Conservation (phyloP, 2,888 invertebrate genomes). For the Cheilosia vulpina region DNA sequence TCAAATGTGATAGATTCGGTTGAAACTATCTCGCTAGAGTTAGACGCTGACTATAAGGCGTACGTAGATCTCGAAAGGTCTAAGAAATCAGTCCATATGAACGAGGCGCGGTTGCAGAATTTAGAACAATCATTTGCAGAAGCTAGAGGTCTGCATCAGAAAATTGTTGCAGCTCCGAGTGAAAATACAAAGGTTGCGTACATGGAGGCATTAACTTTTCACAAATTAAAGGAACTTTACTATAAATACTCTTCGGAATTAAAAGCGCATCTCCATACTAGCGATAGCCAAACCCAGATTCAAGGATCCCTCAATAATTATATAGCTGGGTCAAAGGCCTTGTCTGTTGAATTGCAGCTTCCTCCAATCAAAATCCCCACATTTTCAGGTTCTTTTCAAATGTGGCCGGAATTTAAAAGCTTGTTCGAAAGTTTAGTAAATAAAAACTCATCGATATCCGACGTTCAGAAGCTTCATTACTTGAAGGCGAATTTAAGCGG, state of each 20-base stretch:
- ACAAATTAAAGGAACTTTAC: background rate
- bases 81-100: background rate
- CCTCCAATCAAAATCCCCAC: too few species aligned
- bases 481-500: background rate
- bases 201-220: slow-evolving; percentile 2
- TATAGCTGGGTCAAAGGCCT: background rate
- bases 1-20: background rate
- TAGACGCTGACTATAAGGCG: slow-evolving; percentile 4
- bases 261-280: background rate
- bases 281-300: background rate
- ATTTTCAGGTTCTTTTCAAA: too few species aligned
- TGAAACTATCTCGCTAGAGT: background rate
- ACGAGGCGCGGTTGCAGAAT: slow-evolving; percentile 6
- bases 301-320: background rate
- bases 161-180: background rate
- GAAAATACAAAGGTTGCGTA: background rate
- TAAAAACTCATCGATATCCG: background rate
- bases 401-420: background rate
- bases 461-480: background rate
- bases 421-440: background rate
- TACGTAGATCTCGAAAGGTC: background rate
- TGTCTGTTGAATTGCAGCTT: slow-evolving; percentile 3
- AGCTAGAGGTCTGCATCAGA: background rate
- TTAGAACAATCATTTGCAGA: background rate
- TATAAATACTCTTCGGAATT: background rate